These are phyloP conservation scores for Tetramorium alpestre DNA, from an alignment of 1,140 invertebrate genomes.

Conservation along the genomic window DNA sequence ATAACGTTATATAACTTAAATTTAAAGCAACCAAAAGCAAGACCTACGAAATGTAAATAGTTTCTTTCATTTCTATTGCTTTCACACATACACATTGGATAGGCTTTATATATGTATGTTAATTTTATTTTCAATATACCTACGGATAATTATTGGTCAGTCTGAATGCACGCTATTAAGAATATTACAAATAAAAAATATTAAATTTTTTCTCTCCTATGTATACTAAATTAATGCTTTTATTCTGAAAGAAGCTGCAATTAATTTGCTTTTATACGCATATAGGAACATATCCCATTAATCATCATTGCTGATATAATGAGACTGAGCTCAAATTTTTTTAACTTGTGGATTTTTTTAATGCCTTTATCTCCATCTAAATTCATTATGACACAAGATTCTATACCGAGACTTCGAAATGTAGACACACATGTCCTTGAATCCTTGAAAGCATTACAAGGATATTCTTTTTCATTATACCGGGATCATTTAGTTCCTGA, in stretches of 20 bases:
- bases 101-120: neutral
- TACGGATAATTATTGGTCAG: neutral
- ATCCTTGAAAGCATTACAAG: constrained; percentile 33
- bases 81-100: neutral
- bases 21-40: neutral
- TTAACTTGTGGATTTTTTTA: neutral
- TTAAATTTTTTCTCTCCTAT: constrained; percentile 4
- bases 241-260: constrained; percentile 6
- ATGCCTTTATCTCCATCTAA: neutral
- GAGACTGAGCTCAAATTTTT: neutral
- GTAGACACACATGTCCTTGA: constrained; percentile 7
- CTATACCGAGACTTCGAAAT: neutral
- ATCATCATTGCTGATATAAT: neutral
- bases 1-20: neutral
- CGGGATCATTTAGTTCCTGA: neutral
- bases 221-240: neutral
- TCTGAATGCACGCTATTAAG: neutral
- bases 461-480: neutral
- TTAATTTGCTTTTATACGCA: neutral
- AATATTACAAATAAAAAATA: neutral
- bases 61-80: neutral
- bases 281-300: constrained; percentile 20
- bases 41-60: neutral
- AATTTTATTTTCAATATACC: constrained; percentile 15
- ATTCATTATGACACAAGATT: constrained; percentile 13